Evolutionary conservation across 2,797 vertebrate species (phyloP).

Genomic region (Esox masquinongy): DNA sequence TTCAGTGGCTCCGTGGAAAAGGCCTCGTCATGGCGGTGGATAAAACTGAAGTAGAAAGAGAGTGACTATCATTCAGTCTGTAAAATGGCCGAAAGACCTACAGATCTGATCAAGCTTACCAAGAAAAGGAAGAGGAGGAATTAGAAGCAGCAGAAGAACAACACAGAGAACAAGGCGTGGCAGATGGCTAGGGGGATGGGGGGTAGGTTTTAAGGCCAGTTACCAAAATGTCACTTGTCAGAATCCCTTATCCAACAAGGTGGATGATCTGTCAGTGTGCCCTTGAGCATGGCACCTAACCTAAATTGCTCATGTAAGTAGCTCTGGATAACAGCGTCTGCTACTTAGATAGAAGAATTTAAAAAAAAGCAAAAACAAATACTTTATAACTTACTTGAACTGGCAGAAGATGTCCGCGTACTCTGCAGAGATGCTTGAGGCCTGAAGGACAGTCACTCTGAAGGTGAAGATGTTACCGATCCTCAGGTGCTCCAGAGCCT

Average conservation of each 20-base stretch:
- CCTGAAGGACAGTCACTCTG: constrained; percentile 94
- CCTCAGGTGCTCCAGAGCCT: constrained; percentile 82
- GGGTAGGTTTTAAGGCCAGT: no score
- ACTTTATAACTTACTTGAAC: constrained; percentile 84
- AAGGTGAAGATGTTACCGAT: constrained; percentile 93
- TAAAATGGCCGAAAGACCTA: background rate
- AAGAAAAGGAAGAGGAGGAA: background rate
- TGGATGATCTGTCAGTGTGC: no score
- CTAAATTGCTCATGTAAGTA: no score
- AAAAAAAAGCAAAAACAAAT: no score
- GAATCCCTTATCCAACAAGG: no score
- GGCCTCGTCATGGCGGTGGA: constrained; percentile 95
- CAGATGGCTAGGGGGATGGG: background rate
- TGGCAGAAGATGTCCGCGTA: constrained; percentile 98
- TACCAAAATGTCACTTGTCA: no score
- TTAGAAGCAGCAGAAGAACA: background rate
- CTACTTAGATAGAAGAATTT: no score
- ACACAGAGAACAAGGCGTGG: background rate
- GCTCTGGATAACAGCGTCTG: no score
- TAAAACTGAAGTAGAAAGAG: constrained; percentile 79
- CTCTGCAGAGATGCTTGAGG: constrained; percentile 95
- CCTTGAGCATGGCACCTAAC: no score
- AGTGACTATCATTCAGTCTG: background rate
- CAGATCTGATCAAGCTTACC: background rate
- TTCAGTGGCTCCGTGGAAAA: constrained; percentile 97